phyloP scores from a whole-genome alignment of 2,797 vertebrate genomes.

The Darevskia nairensis region DNA sequence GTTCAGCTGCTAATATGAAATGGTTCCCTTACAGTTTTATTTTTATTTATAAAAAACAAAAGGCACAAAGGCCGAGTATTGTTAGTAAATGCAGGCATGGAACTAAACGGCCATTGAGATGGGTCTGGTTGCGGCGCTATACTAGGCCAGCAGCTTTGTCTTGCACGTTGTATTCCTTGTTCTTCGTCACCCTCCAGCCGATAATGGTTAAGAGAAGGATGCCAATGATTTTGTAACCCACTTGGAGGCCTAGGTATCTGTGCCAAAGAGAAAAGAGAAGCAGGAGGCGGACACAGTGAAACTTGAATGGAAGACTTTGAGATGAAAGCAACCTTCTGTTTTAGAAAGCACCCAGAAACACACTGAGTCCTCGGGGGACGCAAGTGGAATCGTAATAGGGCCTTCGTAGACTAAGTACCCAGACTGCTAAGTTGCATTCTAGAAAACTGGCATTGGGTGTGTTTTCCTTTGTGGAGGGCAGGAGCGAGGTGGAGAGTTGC shows the following conservation, averaged over 20 bases:
- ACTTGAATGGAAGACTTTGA: neutral
- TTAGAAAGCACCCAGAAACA: neutral
- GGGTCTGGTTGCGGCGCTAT: conserved; percentile 56
- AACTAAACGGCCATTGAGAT: neutral
- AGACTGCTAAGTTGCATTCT: neutral
- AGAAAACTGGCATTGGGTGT: neutral
- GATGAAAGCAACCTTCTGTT: accelerated
- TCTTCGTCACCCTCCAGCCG: conserved; percentile 90
- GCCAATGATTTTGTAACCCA: conserved; percentile 90
- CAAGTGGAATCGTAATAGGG: neutral
- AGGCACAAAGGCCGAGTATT: conserved; percentile 21
- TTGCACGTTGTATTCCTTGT: conserved; percentile 89
- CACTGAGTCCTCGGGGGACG: neutral
- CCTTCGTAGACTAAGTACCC: neutral
- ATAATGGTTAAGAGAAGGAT: conserved; percentile 82
- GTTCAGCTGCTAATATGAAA: conserved; percentile 33
- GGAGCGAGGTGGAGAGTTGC: neutral
- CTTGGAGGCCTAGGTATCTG: conserved; percentile 93
- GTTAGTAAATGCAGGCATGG: conserved; percentile 12
- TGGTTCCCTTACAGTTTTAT: conserved; percentile 7
- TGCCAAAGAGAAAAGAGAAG: conserved; percentile 15
- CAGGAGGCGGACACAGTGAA: neutral
- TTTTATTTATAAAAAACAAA: neutral
- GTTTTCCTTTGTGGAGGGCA: neutral
- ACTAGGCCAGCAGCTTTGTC: conserved; percentile 76